Evolutionary conservation across 2,888 invertebrate genomes (phyloP), one percentile per base, ranked within the genome.

Genomic region (Hemicrepidius hirtus): DNA sequence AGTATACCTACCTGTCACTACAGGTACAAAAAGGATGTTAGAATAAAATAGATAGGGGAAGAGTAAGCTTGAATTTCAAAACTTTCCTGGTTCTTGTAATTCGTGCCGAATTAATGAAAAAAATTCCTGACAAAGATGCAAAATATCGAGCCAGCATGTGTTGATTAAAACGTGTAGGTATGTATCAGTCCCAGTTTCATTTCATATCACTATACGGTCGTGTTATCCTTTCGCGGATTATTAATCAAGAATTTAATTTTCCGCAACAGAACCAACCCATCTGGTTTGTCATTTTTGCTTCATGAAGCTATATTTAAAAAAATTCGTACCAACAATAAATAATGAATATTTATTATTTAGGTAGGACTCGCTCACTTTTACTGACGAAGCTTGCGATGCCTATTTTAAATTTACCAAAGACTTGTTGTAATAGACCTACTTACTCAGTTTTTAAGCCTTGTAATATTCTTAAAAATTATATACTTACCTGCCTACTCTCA

Each of bases 1-100:
- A 66, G 57, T 66, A 57, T 57, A 44, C n/a, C n/a, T n/a, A n/a
- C n/a, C n/a, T 53, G 50, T 46, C 46, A 63, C 46, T 63, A 32
- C 44, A 13, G 44, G 63, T 18, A 63, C 63, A 32, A 63, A 63
- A 46, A 53, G 10, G 40, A 57, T 57, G 40, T 57, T 57, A 57
- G 55, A 66, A 40, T 55, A 21, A 66, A 55, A 40, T 35, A 66
- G 57, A 66, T 57, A 66, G 44, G 37, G 64, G 21, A 50, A 40
- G 32, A 65, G 13, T 50, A 50, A 46, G 32, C 32, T 32, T 32
- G 4, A 2, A 24, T 2, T 2, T 24, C 2, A 24, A 24, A 3
- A 24, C 5, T 24, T 24, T 24, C 24, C 24, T 32, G 32, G n/a
- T n/a, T n/a, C n/a, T n/a, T n/a, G n/a, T n/a, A n/a, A n/a, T n/a